These are phyloP conservation scores for Eilema sororculum DNA, from an alignment of 2,888 invertebrate species.

Conservation along the genomic window DNA sequence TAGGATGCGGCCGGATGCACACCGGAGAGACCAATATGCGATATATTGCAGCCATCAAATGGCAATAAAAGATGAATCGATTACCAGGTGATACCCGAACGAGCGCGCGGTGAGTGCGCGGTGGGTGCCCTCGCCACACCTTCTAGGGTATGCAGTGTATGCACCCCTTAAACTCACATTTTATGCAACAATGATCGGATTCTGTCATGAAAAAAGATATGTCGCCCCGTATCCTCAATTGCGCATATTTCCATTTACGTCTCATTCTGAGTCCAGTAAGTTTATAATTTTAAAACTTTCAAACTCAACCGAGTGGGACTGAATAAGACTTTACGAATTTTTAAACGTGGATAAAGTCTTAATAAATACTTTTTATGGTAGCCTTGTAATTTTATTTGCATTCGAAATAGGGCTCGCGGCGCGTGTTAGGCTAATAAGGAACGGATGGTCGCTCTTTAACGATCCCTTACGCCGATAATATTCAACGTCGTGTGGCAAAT, in stretches of 20 bases:
- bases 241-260: constrained; percentile 79
- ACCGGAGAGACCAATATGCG: constrained; percentile 48
- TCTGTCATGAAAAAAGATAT: constrained; percentile 76
- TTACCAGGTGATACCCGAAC: constrained; percentile 56
- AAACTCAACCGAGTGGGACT: constrained; percentile 73
- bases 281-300: constrained; percentile 82
- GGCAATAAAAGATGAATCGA: constrained; percentile 76
- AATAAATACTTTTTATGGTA: constrained; percentile 83
- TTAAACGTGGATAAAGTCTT: constrained; percentile 83
- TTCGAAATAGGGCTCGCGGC: constrained; percentile 78
- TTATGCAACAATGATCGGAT: constrained; percentile 76
- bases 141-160: constrained; percentile 64
- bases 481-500: constrained; percentile 69
- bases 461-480: constrained; percentile 72
- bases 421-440: constrained; percentile 84
- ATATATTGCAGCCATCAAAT: constrained; percentile 69
- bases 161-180: constrained; percentile 73
- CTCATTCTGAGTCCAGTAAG: constrained; percentile 77
- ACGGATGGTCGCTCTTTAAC: constrained; percentile 76
- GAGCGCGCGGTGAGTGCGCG: constrained; percentile 39
- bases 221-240: constrained; percentile 69
- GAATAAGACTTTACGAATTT: constrained; percentile 85
- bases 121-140: constrained; percentile 58
- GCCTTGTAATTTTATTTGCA: constrained; percentile 83
- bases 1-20: constrained; percentile 41